These are phyloP conservation scores for Chrysolina haemoptera DNA, from an alignment of 2,888 invertebrate genomes.

Conservation along the genomic window DNA sequence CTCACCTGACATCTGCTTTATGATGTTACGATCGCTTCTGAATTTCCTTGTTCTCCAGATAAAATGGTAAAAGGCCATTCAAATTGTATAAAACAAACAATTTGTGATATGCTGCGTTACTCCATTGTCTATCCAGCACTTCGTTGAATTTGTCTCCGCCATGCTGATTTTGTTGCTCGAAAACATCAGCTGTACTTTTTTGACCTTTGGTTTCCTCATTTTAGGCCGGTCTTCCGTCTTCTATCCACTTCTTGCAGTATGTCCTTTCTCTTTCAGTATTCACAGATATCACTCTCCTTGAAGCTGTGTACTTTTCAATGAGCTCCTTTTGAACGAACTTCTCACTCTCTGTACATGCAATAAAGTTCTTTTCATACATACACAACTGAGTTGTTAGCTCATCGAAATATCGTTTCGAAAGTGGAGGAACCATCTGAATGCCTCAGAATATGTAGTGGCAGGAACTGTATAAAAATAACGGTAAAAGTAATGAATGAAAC, in stretches of 20 bases:
- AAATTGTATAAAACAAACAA: conserved; percentile 50
- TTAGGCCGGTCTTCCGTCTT: conserved; percentile 49
- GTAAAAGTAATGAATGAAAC: no score
- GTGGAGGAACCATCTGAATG: no score
- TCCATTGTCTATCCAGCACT: conserved; percentile 61
- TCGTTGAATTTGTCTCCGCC: conserved; percentile 37
- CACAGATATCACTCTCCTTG: conserved; percentile 34
- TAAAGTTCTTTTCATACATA: conserved; percentile 52
- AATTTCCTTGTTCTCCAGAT: conserved; percentile 49
- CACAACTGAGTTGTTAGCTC: conserved; percentile 52
- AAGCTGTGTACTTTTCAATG: conserved; percentile 30
- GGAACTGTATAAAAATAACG: no score
- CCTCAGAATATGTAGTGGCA: no score
- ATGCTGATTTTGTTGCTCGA: conserved; percentile 43
- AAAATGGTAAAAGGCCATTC: conserved; percentile 44
- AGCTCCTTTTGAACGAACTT: conserved; percentile 44
- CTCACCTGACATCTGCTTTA: no score
- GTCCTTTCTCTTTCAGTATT: conserved; percentile 38
- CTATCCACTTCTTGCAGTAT: conserved; percentile 52
- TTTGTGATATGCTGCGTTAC: conserved; percentile 59
- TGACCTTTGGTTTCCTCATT: conserved; percentile 21
- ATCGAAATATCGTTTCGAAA: conserved; percentile 38
- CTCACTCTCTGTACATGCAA: conserved; percentile 24
- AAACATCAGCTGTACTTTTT: conserved; percentile 16
- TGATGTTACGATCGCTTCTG: no score